A percentile compares a stretch with the other conserved stretches of the same genome.
These are phyloP conservation scores for Brachyrhaphis roseni DNA, from an alignment of 2,797 vertebrate species.

Conservation along the genomic window DNA sequence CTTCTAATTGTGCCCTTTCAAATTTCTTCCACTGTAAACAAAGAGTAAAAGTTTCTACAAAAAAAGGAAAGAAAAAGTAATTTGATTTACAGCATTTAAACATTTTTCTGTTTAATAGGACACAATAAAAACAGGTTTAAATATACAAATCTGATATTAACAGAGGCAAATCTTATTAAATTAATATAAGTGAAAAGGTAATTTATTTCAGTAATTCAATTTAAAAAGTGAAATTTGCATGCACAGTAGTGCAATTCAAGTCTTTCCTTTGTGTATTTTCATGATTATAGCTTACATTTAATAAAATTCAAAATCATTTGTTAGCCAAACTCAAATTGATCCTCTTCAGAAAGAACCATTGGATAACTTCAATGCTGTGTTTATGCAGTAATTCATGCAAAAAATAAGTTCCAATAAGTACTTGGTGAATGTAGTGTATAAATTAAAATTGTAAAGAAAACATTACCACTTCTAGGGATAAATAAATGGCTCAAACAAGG, in stretches of 20 bases:
- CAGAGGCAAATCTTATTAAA: neutral
- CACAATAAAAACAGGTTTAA: neutral
- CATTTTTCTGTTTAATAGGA: neutral
- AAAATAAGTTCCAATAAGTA: neutral
- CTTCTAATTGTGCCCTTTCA: slow-evolving; percentile 2
- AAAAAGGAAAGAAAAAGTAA: slow-evolving; percentile 29
- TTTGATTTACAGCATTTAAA: slow-evolving; percentile 9
- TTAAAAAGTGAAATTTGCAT: neutral
- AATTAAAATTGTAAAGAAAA: slow-evolving; percentile 17
- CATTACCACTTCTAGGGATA: neutral
- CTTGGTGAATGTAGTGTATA: neutral
- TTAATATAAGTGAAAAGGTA: neutral
- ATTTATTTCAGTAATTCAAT: neutral
- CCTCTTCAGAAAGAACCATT: neutral
- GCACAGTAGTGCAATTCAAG: neutral
- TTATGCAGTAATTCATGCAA: neutral
- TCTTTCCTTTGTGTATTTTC: neutral
- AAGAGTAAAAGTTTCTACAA: slow-evolving; percentile 36
- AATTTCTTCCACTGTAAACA: slow-evolving; percentile 34
- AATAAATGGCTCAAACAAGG: neutral
- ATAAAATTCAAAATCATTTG: neutral
- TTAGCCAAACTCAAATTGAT: neutral
- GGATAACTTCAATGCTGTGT: neutral
- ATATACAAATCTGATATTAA: neutral
- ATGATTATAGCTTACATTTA: neutral